These are phyloP conservation scores for Caligus rogercresseyi DNA, from an alignment of 1,140 invertebrate species.

Conservation along the genomic window DNA sequence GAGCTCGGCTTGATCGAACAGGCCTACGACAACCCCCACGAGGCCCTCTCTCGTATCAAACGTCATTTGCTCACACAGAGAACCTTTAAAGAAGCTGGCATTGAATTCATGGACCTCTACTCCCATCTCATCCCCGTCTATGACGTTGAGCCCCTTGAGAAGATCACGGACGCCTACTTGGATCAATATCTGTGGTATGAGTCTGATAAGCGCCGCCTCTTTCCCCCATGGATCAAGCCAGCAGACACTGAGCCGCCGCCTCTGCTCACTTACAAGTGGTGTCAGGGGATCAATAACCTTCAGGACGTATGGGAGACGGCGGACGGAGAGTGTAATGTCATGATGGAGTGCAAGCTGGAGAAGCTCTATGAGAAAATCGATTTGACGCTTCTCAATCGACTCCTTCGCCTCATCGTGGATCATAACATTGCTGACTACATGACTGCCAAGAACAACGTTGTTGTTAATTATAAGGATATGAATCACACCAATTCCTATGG, in stretches of 20 bases:
- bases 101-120: slow-evolving; percentile 99
- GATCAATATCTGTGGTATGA: slow-evolving; percentile 99
- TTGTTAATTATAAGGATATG: slow-evolving; percentile 99
- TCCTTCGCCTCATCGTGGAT: slow-evolving; percentile 90
- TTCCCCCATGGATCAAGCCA: slow-evolving; percentile 98
- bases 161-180: slow-evolving; percentile 98
- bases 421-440: slow-evolving; percentile 99
- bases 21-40: slow-evolving; percentile 98
- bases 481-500: slow-evolving; percentile 98
- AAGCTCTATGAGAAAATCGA: slow-evolving; percentile 99
- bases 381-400: slow-evolving; percentile 84
- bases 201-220: slow-evolving; percentile 86
- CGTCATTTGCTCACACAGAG: slow-evolving; percentile 94
- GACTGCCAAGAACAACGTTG: slow-evolving; percentile 99
- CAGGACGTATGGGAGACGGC: slow-evolving; percentile 96
- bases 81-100: slow-evolving; percentile 95
- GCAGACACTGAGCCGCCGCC: slow-evolving; percentile 96
- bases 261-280: slow-evolving; percentile 96
- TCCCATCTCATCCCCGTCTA: slow-evolving; percentile 97
- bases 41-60: slow-evolving; percentile 95
- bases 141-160: slow-evolving; percentile 95
- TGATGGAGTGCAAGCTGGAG: slow-evolving; percentile 92
- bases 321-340: slow-evolving; percentile 94
- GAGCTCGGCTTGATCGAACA: slow-evolving; percentile 97
- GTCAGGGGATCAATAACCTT: slow-evolving; percentile 47